Evolutionary conservation across 2,888 invertebrate genomes (phyloP).

Genomic region (Synanthedon myopaeformis): DNA sequence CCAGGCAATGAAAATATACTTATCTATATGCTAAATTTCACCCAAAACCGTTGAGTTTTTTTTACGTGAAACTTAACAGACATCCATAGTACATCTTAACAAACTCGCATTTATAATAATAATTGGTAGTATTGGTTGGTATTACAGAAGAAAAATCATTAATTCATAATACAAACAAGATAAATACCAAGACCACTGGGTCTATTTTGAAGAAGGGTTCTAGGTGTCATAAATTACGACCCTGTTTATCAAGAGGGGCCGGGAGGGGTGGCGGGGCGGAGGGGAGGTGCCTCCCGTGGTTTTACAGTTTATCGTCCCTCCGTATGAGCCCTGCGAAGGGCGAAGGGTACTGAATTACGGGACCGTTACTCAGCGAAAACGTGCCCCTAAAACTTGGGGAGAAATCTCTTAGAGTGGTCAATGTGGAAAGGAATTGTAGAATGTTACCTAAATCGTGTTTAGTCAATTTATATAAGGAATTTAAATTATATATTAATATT

Average conservation of each 20-base stretch:
- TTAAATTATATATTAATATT: too few relatives aligned
- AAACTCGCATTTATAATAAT: too few relatives aligned
- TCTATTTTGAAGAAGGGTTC: constrained; percentile 23
- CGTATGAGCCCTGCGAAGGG: constrained; percentile 42
- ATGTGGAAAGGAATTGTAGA: not conserved
- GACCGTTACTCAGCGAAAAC: constrained; percentile 52
- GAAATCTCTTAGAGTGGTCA: not conserved
- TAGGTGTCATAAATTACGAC: constrained; percentile 65
- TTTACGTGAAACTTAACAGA: too few relatives aligned
- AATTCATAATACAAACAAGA: not conserved
- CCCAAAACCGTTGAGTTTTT: too few relatives aligned
- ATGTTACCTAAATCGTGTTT: too few relatives aligned
- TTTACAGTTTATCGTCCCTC: constrained; percentile 65
- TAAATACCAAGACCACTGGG: not conserved
- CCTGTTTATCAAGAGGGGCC: constrained; percentile 49
- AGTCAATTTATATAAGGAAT: too few relatives aligned
- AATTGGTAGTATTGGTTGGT: too few relatives aligned
- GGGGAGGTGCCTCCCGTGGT: constrained; percentile 57
- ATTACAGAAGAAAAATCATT: too few relatives aligned
- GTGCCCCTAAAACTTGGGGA: constrained; percentile 29
- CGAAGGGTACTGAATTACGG: constrained; percentile 49
- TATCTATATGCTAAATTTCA: too few relatives aligned
- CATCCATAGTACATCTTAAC: too few relatives aligned
- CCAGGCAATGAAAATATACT: too few relatives aligned
- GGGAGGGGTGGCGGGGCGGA: constrained; percentile 38